A percentile compares a stretch with the other conserved stretches of the same genome.
phyloP scores from a whole-genome alignment of 2,888 invertebrate species.

The Agriotes lineatus region DNA sequence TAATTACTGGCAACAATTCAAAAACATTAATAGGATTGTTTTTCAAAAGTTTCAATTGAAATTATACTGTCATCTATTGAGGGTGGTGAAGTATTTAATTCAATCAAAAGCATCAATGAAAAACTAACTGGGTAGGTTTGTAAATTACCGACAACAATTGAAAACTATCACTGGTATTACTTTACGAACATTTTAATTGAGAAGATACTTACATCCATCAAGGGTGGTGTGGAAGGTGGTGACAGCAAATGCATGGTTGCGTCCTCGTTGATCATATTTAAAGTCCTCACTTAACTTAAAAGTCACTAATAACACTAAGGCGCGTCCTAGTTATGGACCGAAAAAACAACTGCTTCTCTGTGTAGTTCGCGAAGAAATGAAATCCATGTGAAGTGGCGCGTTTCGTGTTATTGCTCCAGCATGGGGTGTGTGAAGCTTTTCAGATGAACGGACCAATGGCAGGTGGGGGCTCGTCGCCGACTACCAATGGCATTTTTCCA shows the following conservation, averaged over 20 bases:
- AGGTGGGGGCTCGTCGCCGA: constrained; percentile 77
- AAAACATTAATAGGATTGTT: neutral
- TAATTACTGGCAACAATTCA: neutral
- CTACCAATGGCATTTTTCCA: constrained; percentile 72
- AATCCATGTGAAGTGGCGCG: constrained; percentile 56
- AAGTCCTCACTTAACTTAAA: constrained; percentile 10
- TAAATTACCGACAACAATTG: neutral
- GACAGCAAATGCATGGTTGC: constrained; percentile 67
- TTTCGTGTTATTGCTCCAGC: constrained; percentile 61
- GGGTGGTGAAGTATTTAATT: too few species aligned
- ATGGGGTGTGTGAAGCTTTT: constrained; percentile 66
- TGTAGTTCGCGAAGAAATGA: constrained; percentile 49
- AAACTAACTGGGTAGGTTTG: neutral
- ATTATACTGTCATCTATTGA: too few species aligned
- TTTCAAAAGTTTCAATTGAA: neutral
- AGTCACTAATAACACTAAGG: constrained; percentile 9
- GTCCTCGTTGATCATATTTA: constrained; percentile 49
- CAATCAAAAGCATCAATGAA: neutral
- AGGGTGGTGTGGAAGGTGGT: constrained; percentile 80
- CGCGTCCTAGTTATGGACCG: neutral
- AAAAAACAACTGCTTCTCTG: constrained; percentile 33
- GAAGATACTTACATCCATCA: constrained; percentile 68
- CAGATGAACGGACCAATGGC: constrained; percentile 69
- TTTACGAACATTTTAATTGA: too few species aligned
- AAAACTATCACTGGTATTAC: too few species aligned